phyloP scores from a whole-genome alignment of 2,113 vertebrate genomes.

The Peromyscus leucopus region DNA sequence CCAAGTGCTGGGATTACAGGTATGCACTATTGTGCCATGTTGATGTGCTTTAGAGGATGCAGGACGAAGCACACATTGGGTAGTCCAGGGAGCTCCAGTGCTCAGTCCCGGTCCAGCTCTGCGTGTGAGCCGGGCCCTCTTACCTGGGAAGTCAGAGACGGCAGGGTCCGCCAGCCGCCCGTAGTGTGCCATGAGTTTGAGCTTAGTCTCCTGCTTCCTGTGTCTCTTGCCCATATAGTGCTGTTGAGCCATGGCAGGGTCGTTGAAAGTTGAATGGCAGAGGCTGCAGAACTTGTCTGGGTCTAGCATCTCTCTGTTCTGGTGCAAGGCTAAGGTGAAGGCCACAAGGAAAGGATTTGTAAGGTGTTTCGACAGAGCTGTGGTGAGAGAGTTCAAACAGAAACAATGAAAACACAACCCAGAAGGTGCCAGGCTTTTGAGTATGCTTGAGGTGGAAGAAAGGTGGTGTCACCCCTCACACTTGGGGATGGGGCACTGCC shows the following conservation, averaged over 20 bases:
- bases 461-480: constrained; percentile 30
- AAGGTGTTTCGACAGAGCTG: constrained; percentile 83
- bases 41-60: not conserved
- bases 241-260: constrained; percentile 97
- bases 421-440: constrained; percentile 46
- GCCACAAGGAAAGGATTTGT: constrained; percentile 76
- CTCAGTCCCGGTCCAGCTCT: not conserved
- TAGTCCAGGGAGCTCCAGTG: not conserved
- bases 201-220: constrained; percentile 96
- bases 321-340: constrained; percentile 80
- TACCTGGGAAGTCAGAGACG: constrained; percentile 86
- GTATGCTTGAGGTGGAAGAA: constrained; percentile 22
- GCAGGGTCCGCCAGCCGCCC: constrained; percentile 89
- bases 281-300: constrained; percentile 96
- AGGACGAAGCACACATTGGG: not conserved
- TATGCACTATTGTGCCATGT: not conserved
- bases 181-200: constrained; percentile 96
- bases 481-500: not conserved
- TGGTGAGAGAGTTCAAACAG: constrained; percentile 75
- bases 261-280: constrained; percentile 98
- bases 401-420: constrained; percentile 74
- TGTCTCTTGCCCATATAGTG: constrained; percentile 98
- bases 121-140: constrained; percentile 56
- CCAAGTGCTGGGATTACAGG: not conserved
- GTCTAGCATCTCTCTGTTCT: constrained; percentile 85